Base-by-base conservation (phyloP, 53 echinoderm and acorn worm genomes). In the Pentamera pediparva region DNA sequence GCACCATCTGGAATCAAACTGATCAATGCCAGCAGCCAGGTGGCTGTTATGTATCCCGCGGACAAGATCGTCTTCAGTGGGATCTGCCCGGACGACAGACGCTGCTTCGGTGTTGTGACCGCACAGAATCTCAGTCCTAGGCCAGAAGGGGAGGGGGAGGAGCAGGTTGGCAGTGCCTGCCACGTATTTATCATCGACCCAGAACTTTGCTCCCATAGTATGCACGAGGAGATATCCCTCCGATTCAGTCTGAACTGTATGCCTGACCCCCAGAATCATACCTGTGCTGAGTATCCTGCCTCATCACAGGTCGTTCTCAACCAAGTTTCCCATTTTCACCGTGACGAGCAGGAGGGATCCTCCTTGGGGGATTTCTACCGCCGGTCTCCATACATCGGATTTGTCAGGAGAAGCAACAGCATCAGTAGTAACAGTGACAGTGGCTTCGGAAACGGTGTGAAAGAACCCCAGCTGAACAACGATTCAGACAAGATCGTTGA, bases 371-470 rank as follows among this genome's bases (percentile, higher is more conserved):
- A 93, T 24, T 79, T 93, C 34, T 92, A 89, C 40, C 81, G 88
- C 19, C 86, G 83, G 50, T 79, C 86, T 15, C 77, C 81, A 0
- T 86, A 89, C 65, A 78, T 57, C 6, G 78, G 77, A 32, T 85
- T 84, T 9, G 79, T 86, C 2, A 56, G 84, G n/a, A 70, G 92
- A 4, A 92, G 91, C 27, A 92, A 98, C 81, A 92, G 92, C 47
- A 89, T 87, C 59, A 98, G 98, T 48, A 98, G 98, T 75, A 98
- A 92, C 53, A 98, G 98, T 71, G 98, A 98, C 76, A 98, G 98
- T 53, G 98, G 91, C 11, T 92, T 98, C 65, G 93, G 93, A 13
- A 89, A 93, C 62, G 94, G 94, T 27, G 80, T 77, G 41, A 86
- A 83, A 27, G 80, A 80, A 6, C 70, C 64, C 15, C 50, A 33